Evolutionary conservation across 2,113 vertebrate genomes (phyloP), one percentile per base, ranked within the genome.

Genomic region (Cryptomyrus ogoouensis): DNA sequence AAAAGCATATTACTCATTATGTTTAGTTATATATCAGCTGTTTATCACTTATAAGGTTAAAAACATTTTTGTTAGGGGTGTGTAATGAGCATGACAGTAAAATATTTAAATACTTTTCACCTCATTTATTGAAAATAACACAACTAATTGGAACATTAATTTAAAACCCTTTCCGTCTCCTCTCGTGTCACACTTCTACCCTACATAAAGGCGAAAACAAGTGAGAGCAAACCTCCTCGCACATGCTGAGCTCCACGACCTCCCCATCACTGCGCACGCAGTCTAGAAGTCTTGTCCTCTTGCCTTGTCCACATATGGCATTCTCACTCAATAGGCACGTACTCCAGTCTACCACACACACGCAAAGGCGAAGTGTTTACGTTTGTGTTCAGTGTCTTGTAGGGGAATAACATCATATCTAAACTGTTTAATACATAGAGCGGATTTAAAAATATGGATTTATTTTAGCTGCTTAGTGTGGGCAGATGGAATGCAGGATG

Each of bases 301-400:
- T 91, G 0, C 98, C 98, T 2, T 92, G 95, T 2, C 98, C 98
- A 0, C 98, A 99, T 50, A 96, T 94, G 3, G 97, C 96, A 0
- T 96, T 96, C 93, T 97, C 97, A 91, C 94, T 96, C 93, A 99
- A 95, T 93, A 97, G 97, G 94, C 98, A 99, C 0, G 96, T 96
- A 62, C 98, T 99, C 98, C 98, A 99, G 47, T 97, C 98, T 99
- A 93, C 6, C 90, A 92, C 88, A 58, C 92, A 89, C 90, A 90
- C 89, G 91, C 87, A 92, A 84, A 56, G 46, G 91, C 35, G 39
- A n/a, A 52, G 49, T 91, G 56, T 88, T 89, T 66, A 66, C 27
- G 42, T 24, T 86, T 86, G 21, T 27, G 24, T 13, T 27, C 47
- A 21, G 21, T 27, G 24, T 21, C 17, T 42, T 19, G 47, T 27